Conservation (phyloP, 2,113 vertebrate genomes). For the Tetrao urogallus region DNA sequence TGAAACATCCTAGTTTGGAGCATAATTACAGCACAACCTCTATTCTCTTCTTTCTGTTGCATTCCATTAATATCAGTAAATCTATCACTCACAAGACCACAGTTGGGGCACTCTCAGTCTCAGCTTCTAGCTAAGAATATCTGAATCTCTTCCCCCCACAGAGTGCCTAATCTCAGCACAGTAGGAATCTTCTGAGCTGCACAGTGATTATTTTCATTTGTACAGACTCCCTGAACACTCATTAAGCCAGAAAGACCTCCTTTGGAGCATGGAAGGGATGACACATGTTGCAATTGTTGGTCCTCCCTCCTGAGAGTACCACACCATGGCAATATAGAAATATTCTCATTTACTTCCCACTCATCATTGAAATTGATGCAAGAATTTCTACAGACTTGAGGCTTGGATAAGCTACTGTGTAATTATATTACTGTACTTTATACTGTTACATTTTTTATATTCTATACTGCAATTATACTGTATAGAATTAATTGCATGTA, state of each 20-base stretch:
- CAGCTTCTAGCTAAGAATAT: not conserved
- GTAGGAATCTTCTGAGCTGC: not conserved
- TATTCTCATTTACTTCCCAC: slow-evolving; percentile 21
- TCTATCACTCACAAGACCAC: not conserved
- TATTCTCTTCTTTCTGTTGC: not conserved
- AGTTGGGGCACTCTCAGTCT: not conserved
- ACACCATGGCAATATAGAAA: not conserved
- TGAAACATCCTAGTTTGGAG: fast-evolving
- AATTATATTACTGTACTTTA: slow-evolving; percentile 28
- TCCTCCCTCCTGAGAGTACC: not conserved
- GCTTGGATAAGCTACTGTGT: slow-evolving; percentile 17
- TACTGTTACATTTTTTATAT: not conserved
- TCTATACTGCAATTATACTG: slow-evolving; percentile 31
- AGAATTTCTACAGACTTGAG: not conserved
- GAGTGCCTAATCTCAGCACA: not conserved
- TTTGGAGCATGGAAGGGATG: not conserved
- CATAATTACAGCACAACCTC: not conserved
- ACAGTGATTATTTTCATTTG: not conserved
- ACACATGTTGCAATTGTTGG: not conserved
- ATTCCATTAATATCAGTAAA: not conserved
- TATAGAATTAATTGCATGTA: slow-evolving; percentile 28
- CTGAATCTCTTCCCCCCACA: not conserved
- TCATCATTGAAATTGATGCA: not conserved
- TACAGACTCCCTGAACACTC: not conserved
- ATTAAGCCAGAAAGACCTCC: not conserved